A percentile compares a stretch with the other conserved stretches of the same genome.
These are phyloP conservation scores for Martes martes DNA, from an alignment of 2,113 vertebrate species.

Conservation along the genomic window DNA sequence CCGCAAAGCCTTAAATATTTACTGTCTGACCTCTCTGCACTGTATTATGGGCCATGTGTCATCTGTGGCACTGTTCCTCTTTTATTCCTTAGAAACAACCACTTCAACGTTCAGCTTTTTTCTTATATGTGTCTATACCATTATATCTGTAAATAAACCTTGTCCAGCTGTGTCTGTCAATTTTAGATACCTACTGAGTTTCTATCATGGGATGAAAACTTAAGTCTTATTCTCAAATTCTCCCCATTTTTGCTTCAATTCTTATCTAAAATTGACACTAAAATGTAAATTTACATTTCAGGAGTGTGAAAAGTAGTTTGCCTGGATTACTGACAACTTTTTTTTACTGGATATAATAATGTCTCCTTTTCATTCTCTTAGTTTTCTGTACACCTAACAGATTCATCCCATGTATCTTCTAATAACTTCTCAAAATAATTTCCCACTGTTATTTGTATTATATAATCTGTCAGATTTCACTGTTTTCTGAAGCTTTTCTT, in stretches of 20 bases:
- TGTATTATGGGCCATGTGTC: not conserved
- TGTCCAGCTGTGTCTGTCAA: not conserved
- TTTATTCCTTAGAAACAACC: conserved; percentile 1
- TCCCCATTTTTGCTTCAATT: not conserved
- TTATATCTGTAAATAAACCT: not conserved
- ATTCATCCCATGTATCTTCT: not conserved
- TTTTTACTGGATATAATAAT: not conserved
- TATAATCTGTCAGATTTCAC: not conserved
- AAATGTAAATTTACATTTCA: not conserved
- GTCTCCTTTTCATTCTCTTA: not conserved
- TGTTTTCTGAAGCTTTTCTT: not conserved
- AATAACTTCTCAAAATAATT: not conserved
- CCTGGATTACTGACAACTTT: not conserved
- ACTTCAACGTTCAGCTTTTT: conserved; percentile 7
- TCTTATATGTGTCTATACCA: not conserved
- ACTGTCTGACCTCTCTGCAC: not conserved
- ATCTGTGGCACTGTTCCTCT: not conserved
- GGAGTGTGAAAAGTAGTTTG: not conserved
- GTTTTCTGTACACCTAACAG: not conserved
- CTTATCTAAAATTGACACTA: not conserved
- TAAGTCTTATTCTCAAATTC: not conserved
- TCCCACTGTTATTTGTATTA: not conserved
- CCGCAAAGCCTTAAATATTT: not conserved
- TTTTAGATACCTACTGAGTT: not conserved
- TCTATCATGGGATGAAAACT: not conserved